phyloP scores from a whole-genome alignment of 2,797 vertebrate genomes.

The Micropoecilia bifurca region DNA sequence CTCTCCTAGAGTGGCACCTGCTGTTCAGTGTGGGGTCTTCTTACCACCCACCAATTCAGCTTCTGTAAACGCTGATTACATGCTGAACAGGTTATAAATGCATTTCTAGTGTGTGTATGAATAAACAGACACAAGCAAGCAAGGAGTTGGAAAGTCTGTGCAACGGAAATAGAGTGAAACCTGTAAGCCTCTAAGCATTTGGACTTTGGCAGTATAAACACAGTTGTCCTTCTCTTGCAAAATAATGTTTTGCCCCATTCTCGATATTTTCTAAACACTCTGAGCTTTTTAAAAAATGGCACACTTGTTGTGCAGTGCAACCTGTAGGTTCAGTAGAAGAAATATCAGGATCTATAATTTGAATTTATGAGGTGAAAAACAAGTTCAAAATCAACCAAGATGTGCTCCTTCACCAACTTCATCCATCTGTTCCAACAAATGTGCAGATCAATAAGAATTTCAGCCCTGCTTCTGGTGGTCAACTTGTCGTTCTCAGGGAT shows the following conservation, averaged over 20 bases:
- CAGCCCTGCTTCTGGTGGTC: constrained; percentile 26
- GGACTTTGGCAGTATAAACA: constrained; percentile 56
- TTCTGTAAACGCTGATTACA: constrained; percentile 44
- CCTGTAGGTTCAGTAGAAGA: constrained; percentile 10
- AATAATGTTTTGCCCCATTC: constrained; percentile 43
- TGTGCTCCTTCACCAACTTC: constrained; percentile 9
- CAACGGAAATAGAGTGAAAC: constrained; percentile 36
- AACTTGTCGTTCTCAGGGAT: constrained; percentile 75
- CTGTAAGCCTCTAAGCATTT: constrained; percentile 56
- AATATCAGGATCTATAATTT: neutral
- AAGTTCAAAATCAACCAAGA: neutral
- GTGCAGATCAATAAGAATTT: constrained; percentile 40
- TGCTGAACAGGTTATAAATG: constrained; percentile 48
- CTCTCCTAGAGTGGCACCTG: constrained; percentile 45
- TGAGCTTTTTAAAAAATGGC: constrained; percentile 18
- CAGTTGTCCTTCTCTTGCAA: constrained; percentile 41
- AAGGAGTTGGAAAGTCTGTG: constrained; percentile 28
- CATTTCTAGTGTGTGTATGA: constrained; percentile 26
- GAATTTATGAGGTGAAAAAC: neutral
- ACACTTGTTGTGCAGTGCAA: constrained; percentile 21
- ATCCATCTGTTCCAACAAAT: neutral
- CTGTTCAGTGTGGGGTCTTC: constrained; percentile 58
- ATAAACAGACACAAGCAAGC: constrained; percentile 11
- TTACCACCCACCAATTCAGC: constrained; percentile 55
- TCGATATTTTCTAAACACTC: constrained; percentile 32